Evolutionary conservation across 1,140 invertebrate species (phyloP).

Genomic region (Drosophila miranda): DNA sequence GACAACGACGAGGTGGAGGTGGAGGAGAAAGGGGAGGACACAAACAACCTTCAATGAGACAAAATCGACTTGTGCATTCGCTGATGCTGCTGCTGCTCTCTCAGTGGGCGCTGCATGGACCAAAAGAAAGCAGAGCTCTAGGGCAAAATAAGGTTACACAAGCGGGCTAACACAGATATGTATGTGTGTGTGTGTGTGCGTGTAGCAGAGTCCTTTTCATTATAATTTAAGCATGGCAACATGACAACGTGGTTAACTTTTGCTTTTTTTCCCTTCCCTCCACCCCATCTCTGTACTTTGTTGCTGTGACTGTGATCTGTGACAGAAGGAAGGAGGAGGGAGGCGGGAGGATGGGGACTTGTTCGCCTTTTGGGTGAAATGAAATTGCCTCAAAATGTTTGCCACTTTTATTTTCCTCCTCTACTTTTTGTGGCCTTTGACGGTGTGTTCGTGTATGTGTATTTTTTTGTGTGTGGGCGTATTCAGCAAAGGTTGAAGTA

Average conservation of each 20-base stretch:
- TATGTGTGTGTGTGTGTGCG: slow-evolving; percentile 12
- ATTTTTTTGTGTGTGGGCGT: slow-evolving; percentile 35
- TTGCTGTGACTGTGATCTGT: slow-evolving; percentile 71
- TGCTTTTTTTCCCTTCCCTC: slow-evolving; percentile 51
- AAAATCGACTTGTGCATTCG: slow-evolving; percentile 74
- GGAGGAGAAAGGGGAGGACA: neutral
- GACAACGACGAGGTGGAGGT: neutral
- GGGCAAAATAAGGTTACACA: slow-evolving; percentile 65
- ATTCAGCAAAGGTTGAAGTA: slow-evolving; percentile 66
- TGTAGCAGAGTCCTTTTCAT: slow-evolving; percentile 74
- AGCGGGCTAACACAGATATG: slow-evolving; percentile 15
- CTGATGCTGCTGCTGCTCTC: slow-evolving; percentile 3
- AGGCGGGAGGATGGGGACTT: neutral
- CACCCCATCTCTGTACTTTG: slow-evolving; percentile 52
- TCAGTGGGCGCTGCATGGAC: slow-evolving; percentile 37
- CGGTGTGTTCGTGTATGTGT: slow-evolving; percentile 38
- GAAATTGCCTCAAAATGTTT: slow-evolving; percentile 76
- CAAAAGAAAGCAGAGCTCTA: slow-evolving; percentile 34
- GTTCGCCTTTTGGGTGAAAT: slow-evolving; percentile 56
- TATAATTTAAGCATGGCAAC: slow-evolving; percentile 80
- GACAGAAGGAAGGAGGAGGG: slow-evolving; percentile 15
- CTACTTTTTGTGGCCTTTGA: slow-evolving; percentile 62
- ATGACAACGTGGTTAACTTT: slow-evolving; percentile 80
- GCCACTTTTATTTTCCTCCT: slow-evolving; percentile 60
- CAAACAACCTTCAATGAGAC: slow-evolving; percentile 65